Percentiles rank a stretch among this genome's conserved stretches.
Conservation (phyloP, 2,113 vertebrate species). For the Aepyceros melampus region DNA sequence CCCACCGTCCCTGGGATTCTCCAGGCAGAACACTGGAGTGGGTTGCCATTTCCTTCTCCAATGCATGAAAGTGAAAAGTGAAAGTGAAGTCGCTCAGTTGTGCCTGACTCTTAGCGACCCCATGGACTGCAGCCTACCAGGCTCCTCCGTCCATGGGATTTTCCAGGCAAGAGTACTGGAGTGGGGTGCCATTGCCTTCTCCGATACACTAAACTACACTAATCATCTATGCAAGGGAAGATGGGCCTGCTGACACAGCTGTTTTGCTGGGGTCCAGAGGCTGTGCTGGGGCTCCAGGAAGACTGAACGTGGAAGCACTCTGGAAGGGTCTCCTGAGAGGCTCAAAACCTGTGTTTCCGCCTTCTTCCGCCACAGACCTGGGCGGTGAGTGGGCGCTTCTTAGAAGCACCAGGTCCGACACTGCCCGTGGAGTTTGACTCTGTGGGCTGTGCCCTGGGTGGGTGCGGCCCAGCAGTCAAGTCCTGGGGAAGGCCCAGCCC, state of each 20-base stretch:
- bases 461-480: neutral
- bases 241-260: accelerated
- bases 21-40: too few species aligned
- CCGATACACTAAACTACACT: neutral
- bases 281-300: neutral
- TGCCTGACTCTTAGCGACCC: too few species aligned
- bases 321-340: neutral
- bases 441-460: neutral
- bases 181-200: too few species aligned
- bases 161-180: too few species aligned
- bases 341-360: accelerated
- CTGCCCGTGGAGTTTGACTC: neutral
- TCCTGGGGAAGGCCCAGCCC: neutral
- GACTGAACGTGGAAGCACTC: neutral
- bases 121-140: too few species aligned
- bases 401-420: neutral
- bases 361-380: neutral
- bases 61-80: too few species aligned
- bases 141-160: too few species aligned
- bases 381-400: neutral
- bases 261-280: neutral
- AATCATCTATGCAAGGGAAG: neutral
- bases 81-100: too few species aligned
- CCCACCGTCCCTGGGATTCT: too few species aligned
- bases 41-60: too few species aligned